Evolutionary conservation across 2,113 vertebrate genomes (phyloP).

Genomic region (Cinclus mexicanus): DNA sequence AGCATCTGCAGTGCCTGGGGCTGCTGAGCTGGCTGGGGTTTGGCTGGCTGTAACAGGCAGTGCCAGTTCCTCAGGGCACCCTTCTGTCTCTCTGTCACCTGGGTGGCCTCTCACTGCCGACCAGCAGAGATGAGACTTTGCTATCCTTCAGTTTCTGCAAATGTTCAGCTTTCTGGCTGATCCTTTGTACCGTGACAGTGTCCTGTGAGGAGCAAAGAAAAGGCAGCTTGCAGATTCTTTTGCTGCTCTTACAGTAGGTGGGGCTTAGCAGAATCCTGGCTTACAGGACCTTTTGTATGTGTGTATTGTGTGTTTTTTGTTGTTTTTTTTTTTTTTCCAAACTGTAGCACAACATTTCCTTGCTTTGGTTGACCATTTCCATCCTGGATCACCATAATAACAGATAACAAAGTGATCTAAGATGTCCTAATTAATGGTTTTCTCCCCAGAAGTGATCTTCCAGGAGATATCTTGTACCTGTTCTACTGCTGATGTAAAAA

Average conservation of each 20-base stretch:
- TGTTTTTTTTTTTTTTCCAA: not conserved
- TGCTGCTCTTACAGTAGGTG: not conserved
- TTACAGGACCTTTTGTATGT: not conserved
- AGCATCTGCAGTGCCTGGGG: not conserved
- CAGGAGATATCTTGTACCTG: not conserved
- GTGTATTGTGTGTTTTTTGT: rapidly evolving
- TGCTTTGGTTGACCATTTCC: not conserved
- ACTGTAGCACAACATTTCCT: not conserved
- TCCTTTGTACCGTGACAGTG: rapidly evolving
- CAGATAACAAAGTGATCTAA: not conserved
- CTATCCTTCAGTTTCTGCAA: not conserved
- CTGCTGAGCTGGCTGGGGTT: not conserved
- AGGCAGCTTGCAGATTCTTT: not conserved
- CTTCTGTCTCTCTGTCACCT: not conserved
- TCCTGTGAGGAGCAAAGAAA: not conserved
- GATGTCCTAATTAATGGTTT: not conserved
- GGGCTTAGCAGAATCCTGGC: not conserved
- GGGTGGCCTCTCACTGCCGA: rapidly evolving
- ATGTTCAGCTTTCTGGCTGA: not conserved
- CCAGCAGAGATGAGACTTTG: not conserved
- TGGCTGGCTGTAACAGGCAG: not conserved
- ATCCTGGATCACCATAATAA: not conserved
- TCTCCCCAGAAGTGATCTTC: not conserved
- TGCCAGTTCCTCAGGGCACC: not conserved
- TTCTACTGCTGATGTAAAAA: not conserved